phyloP scores from a whole-genome alignment of 2,888 invertebrate genomes.

The Eutolmus rufibarbis region DNA sequence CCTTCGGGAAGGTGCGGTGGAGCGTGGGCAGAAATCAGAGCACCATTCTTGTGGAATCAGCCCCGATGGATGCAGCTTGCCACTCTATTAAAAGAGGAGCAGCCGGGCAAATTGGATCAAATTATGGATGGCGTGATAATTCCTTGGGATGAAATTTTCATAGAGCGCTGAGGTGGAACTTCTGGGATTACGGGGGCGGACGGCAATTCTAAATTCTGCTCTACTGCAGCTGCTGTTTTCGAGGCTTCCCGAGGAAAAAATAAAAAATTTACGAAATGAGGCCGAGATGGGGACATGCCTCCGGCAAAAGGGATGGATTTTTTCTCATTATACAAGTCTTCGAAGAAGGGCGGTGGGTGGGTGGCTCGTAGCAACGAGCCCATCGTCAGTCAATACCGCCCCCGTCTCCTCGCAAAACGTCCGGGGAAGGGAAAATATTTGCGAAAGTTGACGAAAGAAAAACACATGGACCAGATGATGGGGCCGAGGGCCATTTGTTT shows the following conservation, averaged over 20 bases:
- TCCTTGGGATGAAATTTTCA: conserved; percentile 22
- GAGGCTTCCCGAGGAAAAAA: not conserved
- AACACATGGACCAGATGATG: conserved; percentile 22
- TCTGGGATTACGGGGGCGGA: not conserved
- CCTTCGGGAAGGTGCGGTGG: not conserved
- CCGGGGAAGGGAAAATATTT: not conserved
- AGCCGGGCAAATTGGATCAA: conserved; percentile 32
- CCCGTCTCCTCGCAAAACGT: not conserved
- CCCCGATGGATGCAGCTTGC: not conserved
- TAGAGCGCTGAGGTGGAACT: not conserved
- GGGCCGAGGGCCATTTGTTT: conserved; percentile 23
- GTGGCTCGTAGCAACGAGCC: not conserved
- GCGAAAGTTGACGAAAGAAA: not conserved
- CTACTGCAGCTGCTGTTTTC: not conserved
- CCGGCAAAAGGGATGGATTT: not conserved
- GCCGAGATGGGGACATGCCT: not conserved
- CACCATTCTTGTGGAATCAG: conserved; percentile 1
- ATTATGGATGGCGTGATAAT: conserved; percentile 37
- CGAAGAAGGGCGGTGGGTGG: not conserved
- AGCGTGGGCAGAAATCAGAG: not conserved
- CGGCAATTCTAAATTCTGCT: not conserved
- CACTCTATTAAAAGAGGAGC: conserved; percentile 7
- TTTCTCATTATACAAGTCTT: not conserved
- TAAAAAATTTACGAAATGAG: not conserved
- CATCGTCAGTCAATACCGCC: not conserved